phyloP scores from a whole-genome alignment of 2,797 vertebrate species.

The Mus caroli region DNA sequence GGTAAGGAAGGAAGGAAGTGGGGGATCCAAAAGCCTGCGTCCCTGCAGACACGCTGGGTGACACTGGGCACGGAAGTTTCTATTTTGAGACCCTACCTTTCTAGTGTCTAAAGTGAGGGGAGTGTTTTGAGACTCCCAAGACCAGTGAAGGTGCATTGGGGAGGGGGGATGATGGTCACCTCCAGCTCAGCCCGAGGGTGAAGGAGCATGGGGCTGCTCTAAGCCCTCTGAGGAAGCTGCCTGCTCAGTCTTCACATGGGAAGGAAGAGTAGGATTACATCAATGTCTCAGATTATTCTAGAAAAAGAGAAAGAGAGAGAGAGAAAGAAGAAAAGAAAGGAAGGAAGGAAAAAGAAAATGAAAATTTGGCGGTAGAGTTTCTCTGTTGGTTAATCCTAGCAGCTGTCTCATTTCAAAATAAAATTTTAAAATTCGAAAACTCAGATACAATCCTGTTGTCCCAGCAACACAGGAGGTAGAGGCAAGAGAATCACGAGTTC shows the following conservation, averaged over 20 bases:
- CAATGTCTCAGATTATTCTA: neutral
- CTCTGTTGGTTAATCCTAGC: neutral
- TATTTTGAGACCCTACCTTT: constrained; percentile 49
- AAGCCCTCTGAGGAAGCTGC: neutral
- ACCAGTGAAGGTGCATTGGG: fast-evolving
- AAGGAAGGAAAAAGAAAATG: neutral
- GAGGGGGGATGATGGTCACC: fast-evolving
- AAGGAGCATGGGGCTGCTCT: no score
- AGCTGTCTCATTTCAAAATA: neutral
- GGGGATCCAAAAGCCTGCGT: neutral
- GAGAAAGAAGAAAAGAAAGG: neutral
- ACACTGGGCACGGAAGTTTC: neutral
- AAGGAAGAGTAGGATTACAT: neutral
- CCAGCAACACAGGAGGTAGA: neutral
- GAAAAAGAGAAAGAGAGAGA: neutral
- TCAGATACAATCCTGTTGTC: neutral
- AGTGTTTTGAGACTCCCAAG: neutral
- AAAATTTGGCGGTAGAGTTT: neutral
- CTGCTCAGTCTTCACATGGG: fast-evolving
- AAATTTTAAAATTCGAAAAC: neutral
- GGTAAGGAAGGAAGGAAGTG: neutral
- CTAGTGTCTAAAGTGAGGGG: neutral
- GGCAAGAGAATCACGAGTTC: neutral
- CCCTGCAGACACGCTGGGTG: neutral
- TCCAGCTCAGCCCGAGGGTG: fast-evolving